Evolutionary conservation across 2,888 invertebrate genomes (phyloP), one percentile per base, ranked within the genome.

Genomic region (Pyrgus malvae): DNA sequence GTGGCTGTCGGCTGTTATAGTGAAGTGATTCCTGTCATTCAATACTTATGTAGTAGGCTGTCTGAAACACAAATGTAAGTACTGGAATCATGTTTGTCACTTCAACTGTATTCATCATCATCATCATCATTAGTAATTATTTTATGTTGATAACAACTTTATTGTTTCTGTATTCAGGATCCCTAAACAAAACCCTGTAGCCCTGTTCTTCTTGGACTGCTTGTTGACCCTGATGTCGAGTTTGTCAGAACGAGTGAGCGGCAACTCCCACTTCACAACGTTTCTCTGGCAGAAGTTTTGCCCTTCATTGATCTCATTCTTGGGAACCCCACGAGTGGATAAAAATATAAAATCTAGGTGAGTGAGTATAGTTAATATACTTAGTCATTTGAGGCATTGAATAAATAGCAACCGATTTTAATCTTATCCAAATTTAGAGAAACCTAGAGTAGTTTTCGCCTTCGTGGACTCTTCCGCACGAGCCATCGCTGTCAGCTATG

Each of bases 261-360:
- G 94, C 1, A 96, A 96, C 83, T 93, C 94, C 0, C 96, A 97
- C 80, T 97, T 97, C 73, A 96, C 96, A 1, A 95, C 96, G 2
- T 96, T 97, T 71, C 90, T 97, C 7, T 97, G 98, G 98, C 97
- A 98, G 78, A 95, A 97, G 69, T 95, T 98, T 71, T 98, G 97
- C 69, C 98, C 98, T 0, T 95, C 96, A 0, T 85, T 98, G 61
- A 95, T 98, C 53, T 95, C 96, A 0, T 94, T 98, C 56, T 91
- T 98, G 2, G 98, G 98, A 0, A 95, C 97, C 6, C 98, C 98
- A 0, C 92, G 96, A 48, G 94, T 96, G 58, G 96, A 96, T 68
- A 95, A 95, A 72, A 95, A 94, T 68, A 94, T 94, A 57, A 93
- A 93, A 44, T 94, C 94, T 45, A 92, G 94, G 89, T 93, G 45